phyloP scores from a whole-genome alignment of 1,140 invertebrate species.

The Calliphora vicina region DNA sequence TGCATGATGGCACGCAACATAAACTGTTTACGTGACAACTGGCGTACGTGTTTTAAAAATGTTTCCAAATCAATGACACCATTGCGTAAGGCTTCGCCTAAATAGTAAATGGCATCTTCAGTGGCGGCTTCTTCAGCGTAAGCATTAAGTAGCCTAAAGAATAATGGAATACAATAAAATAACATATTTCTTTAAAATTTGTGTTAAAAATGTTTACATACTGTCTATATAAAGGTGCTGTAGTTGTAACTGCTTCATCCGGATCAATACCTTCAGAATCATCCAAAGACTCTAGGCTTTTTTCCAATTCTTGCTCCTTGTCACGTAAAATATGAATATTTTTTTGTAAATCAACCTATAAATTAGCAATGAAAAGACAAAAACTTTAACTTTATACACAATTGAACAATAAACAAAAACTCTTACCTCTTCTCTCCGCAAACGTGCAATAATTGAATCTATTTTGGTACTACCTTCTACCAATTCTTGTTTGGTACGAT shows the following conservation, averaged over 20 bases:
- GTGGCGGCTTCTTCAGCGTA: conserved; percentile 98
- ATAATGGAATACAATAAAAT: conserved; percentile 30
- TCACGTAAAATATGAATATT: conserved; percentile 85
- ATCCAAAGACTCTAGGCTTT: conserved; percentile 79
- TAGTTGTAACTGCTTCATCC: conserved; percentile 96
- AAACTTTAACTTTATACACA: not conserved
- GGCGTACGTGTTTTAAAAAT: conserved; percentile 96
- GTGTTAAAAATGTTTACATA: conserved; percentile 65
- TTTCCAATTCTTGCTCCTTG: conserved; percentile 86
- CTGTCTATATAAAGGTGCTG: conserved; percentile 96
- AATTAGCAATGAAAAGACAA: not conserved
- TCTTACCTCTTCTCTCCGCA: conserved; percentile 82
- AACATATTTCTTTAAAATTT: not conserved
- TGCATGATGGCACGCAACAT: conserved; percentile 94
- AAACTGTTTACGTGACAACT: conserved; percentile 94
- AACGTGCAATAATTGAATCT: conserved; percentile 79
- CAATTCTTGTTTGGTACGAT: conserved; percentile 88
- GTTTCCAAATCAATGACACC: conserved; percentile 94
- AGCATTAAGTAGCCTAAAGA: conserved; percentile 83
- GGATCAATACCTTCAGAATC: conserved; percentile 86
- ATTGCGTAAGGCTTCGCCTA: conserved; percentile 93
- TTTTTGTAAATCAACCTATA: conserved; percentile 78
- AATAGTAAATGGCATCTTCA: conserved; percentile 98
- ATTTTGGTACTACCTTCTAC: conserved; percentile 85
- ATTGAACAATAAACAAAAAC: not conserved